Percentiles rank a stretch among this genome's conserved stretches.
Evolutionary conservation across 2,113 vertebrate species (phyloP).

Genomic region (Lophius piscatorius): DNA sequence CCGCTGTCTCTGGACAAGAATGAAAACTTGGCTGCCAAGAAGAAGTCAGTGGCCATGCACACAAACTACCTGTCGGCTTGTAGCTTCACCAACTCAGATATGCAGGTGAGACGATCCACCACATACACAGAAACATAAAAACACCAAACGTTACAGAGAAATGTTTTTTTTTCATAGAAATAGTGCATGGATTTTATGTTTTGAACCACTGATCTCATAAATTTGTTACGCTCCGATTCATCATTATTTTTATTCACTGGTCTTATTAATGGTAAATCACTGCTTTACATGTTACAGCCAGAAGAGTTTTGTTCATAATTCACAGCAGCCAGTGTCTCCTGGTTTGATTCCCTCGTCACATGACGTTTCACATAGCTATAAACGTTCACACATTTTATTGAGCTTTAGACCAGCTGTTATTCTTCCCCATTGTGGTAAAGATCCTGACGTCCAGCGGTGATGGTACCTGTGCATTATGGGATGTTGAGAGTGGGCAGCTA

Average conservation of each 20-base stretch:
- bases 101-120: conserved; percentile 88
- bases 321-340: conserved; percentile 23
- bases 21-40: conserved; percentile 97
- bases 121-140: conserved; percentile 1
- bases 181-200: no score
- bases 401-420: not conserved
- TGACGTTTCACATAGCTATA: conserved; percentile 34
- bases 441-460: conserved; percentile 97
- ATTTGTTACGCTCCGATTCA: not conserved
- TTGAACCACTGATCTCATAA: no score
- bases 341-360: conserved; percentile 45
- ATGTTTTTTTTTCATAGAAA: no score
- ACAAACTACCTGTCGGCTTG: conserved; percentile 99
- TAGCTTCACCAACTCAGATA: conserved; percentile 99
- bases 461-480: conserved; percentile 97
- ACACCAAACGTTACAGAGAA: no score
- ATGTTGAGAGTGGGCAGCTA: conserved; percentile 98
- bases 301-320: conserved; percentile 58
- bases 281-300: conserved; percentile 4
- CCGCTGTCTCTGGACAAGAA: conserved; percentile 99
- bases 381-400: not conserved
- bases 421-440: conserved; percentile 69
- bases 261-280: conserved; percentile 45
- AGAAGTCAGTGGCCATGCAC: conserved; percentile 99
- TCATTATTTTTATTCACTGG: not conserved